Evolutionary conservation across 2,797 vertebrate species (phyloP).

Genomic region (Myiothlypis coronata): DNA sequence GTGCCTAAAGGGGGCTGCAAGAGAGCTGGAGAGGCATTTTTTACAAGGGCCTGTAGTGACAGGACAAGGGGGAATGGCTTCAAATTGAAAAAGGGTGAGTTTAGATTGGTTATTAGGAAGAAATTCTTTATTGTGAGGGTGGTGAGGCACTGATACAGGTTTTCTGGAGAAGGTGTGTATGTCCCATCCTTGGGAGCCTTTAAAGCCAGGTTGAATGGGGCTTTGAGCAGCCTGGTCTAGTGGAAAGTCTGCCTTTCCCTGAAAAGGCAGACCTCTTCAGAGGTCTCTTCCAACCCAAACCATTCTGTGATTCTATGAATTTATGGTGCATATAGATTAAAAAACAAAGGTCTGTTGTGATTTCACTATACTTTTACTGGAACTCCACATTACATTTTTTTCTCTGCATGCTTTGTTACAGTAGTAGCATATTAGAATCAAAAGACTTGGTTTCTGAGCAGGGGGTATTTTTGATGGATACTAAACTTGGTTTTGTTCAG

Average conservation of each 20-base stretch:
- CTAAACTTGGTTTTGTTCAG: background rate
- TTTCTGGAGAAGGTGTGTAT: background rate
- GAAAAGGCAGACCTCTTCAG: background rate
- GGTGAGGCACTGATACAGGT: background rate
- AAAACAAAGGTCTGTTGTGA: background rate
- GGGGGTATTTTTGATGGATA: background rate
- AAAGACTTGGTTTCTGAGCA: background rate
- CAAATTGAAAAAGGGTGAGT: background rate
- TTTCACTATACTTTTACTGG: background rate
- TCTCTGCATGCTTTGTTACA: background rate
- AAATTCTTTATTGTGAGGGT: background rate
- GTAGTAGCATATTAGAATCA: background rate
- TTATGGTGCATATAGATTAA: background rate
- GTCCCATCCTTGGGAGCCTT: background rate
- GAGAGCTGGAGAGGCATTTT: background rate
- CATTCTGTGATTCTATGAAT: background rate
- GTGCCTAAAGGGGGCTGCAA: background rate
- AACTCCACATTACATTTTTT: background rate
- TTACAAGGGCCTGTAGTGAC: background rate
- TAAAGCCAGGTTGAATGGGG: background rate
- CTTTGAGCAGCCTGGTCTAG: background rate
- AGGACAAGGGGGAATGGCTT: background rate
- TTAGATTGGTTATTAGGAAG: background rate
- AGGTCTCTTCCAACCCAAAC: background rate
- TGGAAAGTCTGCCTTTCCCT: background rate